These are phyloP conservation scores for Pygocentrus nattereri DNA, from an alignment of 2,797 vertebrate species.

Conservation along the genomic window DNA sequence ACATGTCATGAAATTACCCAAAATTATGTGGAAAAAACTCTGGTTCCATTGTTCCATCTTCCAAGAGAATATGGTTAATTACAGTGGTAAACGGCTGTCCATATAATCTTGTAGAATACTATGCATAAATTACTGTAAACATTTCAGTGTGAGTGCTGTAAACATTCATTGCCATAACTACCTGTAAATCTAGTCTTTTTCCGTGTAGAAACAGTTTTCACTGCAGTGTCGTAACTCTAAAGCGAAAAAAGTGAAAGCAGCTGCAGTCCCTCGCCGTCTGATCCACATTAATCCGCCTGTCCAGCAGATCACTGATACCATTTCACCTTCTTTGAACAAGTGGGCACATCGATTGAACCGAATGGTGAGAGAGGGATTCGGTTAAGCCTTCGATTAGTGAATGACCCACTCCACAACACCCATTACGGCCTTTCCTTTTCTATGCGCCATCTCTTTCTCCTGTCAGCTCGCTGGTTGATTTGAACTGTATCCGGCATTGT, in stretches of 20 bases:
- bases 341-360: background rate
- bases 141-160: too few relatives aligned
- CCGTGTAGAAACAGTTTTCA: background rate
- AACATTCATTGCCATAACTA: too few relatives aligned
- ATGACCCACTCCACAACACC: background rate
- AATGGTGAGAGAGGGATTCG: background rate
- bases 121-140: too few relatives aligned
- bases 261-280: background rate
- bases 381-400: conserved; percentile 16
- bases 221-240: background rate
- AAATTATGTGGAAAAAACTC: too few relatives aligned
- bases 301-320: background rate
- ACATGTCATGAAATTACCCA: too few relatives aligned
- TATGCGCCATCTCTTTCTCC: background rate
- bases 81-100: too few relatives aligned
- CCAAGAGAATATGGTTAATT: too few relatives aligned
- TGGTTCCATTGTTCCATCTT: too few relatives aligned
- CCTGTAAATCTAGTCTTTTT: too few relatives aligned
- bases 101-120: too few relatives aligned
- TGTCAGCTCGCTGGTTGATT: background rate
- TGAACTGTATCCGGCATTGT: background rate
- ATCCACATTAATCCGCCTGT: conserved; percentile 18
- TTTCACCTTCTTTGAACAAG: conserved; percentile 17
- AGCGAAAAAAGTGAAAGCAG: background rate
- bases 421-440: background rate